A percentile compares a stretch with the other conserved stretches of the same genome.
These are phyloP conservation scores for Aleadryas rufinucha DNA, from an alignment of 2,113 vertebrate species.

Conservation along the genomic window DNA sequence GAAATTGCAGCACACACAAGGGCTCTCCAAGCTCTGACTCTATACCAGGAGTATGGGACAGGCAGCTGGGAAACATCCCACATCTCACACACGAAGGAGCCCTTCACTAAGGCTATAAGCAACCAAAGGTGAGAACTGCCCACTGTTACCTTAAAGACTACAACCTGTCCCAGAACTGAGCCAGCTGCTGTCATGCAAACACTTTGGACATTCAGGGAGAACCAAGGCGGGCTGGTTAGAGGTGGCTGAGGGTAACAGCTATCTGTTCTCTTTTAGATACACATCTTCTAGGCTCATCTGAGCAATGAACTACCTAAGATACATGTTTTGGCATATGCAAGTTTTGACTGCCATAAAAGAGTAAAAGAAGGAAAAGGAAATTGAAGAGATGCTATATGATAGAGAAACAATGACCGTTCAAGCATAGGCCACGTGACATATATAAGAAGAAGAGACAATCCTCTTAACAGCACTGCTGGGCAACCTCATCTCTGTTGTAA, in stretches of 20 bases:
- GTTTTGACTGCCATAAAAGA: background rate
- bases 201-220: background rate
- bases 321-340: background rate
- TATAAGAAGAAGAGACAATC: background rate
- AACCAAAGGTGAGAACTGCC: background rate
- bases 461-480: background rate
- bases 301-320: background rate
- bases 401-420: background rate
- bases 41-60: background rate
- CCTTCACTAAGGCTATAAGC: background rate
- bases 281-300: background rate
- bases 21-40: background rate
- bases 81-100: rapidly evolving
- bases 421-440: rapidly evolving
- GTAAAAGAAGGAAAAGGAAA: background rate
- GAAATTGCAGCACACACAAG: background rate
- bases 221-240: background rate
- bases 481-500: background rate
- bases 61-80: background rate
- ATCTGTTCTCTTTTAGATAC: background rate
- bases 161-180: background rate
- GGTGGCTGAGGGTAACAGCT: background rate
- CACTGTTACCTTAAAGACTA: rapidly evolving
- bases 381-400: background rate
- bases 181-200: background rate